Evolutionary conservation across 2,797 vertebrate genomes (phyloP).

Genomic region (Lates japonicus): DNA sequence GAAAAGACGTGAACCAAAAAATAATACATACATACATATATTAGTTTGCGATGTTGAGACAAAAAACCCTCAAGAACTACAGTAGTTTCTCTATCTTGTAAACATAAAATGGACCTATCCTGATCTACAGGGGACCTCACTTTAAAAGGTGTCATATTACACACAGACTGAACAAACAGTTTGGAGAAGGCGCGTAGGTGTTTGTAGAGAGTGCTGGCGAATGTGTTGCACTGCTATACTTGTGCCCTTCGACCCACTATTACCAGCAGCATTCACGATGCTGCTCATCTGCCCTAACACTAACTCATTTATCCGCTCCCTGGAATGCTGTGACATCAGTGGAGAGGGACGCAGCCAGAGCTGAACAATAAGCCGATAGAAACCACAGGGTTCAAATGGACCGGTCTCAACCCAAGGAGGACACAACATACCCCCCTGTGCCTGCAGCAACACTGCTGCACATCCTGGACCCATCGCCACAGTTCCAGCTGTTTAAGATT

Average conservation of each 20-base stretch:
- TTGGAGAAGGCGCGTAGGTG: slow-evolving; percentile 35
- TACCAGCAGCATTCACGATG: slow-evolving; percentile 71
- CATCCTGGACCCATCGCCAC: slow-evolving; percentile 37
- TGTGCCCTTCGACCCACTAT: slow-evolving; percentile 77
- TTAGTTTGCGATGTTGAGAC: background rate
- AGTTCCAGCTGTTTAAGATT: slow-evolving; percentile 48
- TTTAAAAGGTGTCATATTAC: slow-evolving; percentile 19
- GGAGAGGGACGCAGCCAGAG: slow-evolving; percentile 74
- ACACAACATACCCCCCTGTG: slow-evolving; percentile 68
- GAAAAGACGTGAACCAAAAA: background rate
- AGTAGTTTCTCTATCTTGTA: background rate
- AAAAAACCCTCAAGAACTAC: background rate
- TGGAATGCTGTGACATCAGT: slow-evolving; percentile 88
- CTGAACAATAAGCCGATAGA: slow-evolving; percentile 86
- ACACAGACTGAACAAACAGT: slow-evolving; percentile 10
- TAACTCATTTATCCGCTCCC: slow-evolving; percentile 85
- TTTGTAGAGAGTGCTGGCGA: slow-evolving; percentile 32
- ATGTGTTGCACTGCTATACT: slow-evolving; percentile 55
- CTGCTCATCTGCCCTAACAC: slow-evolving; percentile 85
- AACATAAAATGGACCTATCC: background rate
- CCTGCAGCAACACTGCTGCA: slow-evolving; percentile 61
- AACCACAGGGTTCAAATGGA: slow-evolving; percentile 83
- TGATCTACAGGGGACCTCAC: background rate
- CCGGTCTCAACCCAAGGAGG: slow-evolving; percentile 73
- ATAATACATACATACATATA: too few species aligned